Base-by-base conservation (phyloP, 2,888 invertebrate genomes). In the Lasiommata megera region DNA sequence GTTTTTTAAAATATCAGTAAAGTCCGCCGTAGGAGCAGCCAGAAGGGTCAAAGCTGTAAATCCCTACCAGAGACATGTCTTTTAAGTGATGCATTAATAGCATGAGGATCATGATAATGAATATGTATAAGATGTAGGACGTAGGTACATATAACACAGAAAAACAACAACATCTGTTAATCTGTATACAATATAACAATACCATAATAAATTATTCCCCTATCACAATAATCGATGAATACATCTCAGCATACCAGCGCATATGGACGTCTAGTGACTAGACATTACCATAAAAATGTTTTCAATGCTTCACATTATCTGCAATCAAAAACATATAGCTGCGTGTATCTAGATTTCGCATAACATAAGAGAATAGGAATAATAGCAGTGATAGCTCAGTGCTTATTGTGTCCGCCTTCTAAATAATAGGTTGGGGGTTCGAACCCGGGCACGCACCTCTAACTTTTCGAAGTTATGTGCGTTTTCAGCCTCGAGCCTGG, bases 231-330 rank as follows among this genome's bases (percentile, higher is more conserved):
- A 47, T 47, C 47, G 47, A 47, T 47, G 12, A 8, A 9, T 29
- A 28, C 44, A 14, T 28, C 44, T 12, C 3, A 44, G 7, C 34
- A 11, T 34, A 17, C 11, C 47, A 17, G 11, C 17, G 16, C 16
- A 31, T 11, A n/a, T 31, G 7, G 34, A 34, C 34, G 34, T 34
- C 34, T 11, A 23, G 23, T 23, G 23, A 34, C 31, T 34, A 17
- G 28, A 28, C 34, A 47, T 47, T 47, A 47, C 34, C 47, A 47
- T 47, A 47, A 47, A 34, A 11, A 47, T 47, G 47, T 47, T 29
- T 47, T 17, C 47, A 47, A 47, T 47, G 18, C 17, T 44, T 12
- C 44, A 44, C 14, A 29, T 44, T 44, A 43, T 28, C 43, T 14
- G 28, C 23, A 28, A 44, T 44, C 44, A 44, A 44, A 44, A 44